Base-by-base conservation (phyloP, 2,888 invertebrate species). In the Netelia melanura region DNA sequence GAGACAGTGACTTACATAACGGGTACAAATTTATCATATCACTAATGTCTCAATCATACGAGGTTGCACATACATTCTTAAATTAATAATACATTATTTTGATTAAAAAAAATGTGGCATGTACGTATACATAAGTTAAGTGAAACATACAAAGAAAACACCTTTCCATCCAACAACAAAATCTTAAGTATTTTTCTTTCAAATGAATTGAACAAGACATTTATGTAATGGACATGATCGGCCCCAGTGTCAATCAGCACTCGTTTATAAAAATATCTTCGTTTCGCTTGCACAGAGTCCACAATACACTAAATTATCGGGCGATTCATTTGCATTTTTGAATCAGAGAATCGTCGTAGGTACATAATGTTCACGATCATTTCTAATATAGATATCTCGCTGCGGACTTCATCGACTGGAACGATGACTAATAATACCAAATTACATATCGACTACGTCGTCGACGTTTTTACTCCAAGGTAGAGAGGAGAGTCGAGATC, bases 391-490 rank as follows among this genome's bases (percentile, higher is more conserved):
- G 54, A 58, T 54, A 56, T 71, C 56, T 38, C 71, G 30, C 71
- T 71, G 38, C 21, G 56, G 21, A 30, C 56, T 43, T 44, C 3
- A 67, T 56, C n/a, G 30, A 38, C 25, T 38, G 54, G 17, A 38
- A 38, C 21, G 62, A 62, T 74, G 74, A 74, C 74, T 77, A 77
- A 77, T 67, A 58, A 76, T 58, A 77, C 25, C 56, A 17, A 67
- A 77, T 77, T 58, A 67, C 25, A 58, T 67, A 14, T 14, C 58
- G 54, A 8, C 10, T 58, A n/a, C 56, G 43, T 62, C 48, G 64
- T 61, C 21, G 64, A 14, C 44, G 48, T 48, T 67, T n/a, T 67
- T 67, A 11, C 14, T 44, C 44, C 48, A 44, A 67, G 21, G 67
- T 21, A 67, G 43, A 21, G 44, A 23, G 23, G 67, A 21, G 10